Evolutionary conservation across 2,113 vertebrate species (phyloP).

Genomic region (Perca flavescens): DNA sequence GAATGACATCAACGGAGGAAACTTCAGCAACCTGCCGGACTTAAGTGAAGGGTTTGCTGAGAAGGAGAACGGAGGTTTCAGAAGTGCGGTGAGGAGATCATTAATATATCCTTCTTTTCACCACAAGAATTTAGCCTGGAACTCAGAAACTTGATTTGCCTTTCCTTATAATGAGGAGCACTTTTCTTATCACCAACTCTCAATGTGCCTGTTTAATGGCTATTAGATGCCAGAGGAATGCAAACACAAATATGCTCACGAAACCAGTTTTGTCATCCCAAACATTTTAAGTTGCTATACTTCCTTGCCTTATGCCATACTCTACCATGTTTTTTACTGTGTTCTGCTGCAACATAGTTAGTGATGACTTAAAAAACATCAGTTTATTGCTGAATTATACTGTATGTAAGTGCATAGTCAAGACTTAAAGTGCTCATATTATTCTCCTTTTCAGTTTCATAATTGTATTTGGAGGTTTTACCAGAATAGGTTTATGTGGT

Average conservation of each 20-base stretch:
- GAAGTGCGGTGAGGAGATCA: constrained; percentile 83
- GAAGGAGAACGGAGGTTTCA: constrained; percentile 85
- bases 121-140: neutral
- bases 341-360: neutral
- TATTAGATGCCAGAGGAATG: neutral
- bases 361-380: neutral
- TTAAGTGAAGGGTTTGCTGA: constrained; percentile 82
- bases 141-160: neutral
- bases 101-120: neutral
- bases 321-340: neutral
- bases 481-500: too few relatives aligned
- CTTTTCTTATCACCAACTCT: neutral
- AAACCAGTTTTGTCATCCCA: neutral
- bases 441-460: too few relatives aligned
- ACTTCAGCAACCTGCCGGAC: constrained; percentile 85
- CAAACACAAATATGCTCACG: neutral
- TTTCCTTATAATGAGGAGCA: neutral
- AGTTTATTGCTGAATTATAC: neutral
- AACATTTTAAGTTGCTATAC: neutral
- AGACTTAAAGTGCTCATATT: neutral
- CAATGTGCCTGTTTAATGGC: neutral
- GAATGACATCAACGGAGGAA: constrained; percentile 84
- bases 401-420: neutral
- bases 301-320: neutral
- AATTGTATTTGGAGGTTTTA: too few relatives aligned